Evolutionary conservation across 1,140 invertebrate species (phyloP).

Genomic region (Meloidogyne exigua): DNA sequence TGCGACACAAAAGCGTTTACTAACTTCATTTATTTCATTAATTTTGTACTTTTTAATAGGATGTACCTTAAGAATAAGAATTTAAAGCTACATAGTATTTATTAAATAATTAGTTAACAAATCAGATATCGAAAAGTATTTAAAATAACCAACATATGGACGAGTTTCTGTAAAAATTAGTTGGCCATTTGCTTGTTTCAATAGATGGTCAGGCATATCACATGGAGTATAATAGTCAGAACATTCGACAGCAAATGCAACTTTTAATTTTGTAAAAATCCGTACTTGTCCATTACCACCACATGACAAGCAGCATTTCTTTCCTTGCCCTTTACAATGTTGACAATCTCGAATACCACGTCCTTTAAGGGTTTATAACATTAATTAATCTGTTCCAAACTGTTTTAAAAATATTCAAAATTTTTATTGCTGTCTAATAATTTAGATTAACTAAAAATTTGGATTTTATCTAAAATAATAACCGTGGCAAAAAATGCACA

Average conservation of each 20-base stretch:
- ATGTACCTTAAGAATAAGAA: conserved; percentile 45
- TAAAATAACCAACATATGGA: conserved; percentile 53
- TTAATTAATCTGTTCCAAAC: no score
- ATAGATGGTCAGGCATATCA: conserved; percentile 55
- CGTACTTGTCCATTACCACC: conserved; percentile 57
- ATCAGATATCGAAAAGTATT: no score
- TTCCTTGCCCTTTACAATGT: conserved; percentile 63
- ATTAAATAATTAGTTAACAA: neutral
- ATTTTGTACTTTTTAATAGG: conserved; percentile 54
- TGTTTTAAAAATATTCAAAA: no score
- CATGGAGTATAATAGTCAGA: conserved; percentile 57
- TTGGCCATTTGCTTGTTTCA: conserved; percentile 51
- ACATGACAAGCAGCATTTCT: conserved; percentile 58
- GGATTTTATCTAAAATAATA: neutral
- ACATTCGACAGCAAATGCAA: conserved; percentile 55
- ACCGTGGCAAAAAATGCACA: conserved; percentile 62
- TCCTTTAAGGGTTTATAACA: neutral
- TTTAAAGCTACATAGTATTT: no score
- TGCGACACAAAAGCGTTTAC: conserved; percentile 54
- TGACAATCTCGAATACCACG: conserved; percentile 59
- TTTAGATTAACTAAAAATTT: no score
- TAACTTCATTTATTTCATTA: conserved; percentile 59
- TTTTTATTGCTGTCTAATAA: no score
- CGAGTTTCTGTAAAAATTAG: conserved; percentile 53
- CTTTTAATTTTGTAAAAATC: conserved; percentile 60